Percentiles rank a stretch among this genome's conserved stretches.
phyloP scores from a whole-genome alignment of 2,888 invertebrate species.

The Agrochola litura region DNA sequence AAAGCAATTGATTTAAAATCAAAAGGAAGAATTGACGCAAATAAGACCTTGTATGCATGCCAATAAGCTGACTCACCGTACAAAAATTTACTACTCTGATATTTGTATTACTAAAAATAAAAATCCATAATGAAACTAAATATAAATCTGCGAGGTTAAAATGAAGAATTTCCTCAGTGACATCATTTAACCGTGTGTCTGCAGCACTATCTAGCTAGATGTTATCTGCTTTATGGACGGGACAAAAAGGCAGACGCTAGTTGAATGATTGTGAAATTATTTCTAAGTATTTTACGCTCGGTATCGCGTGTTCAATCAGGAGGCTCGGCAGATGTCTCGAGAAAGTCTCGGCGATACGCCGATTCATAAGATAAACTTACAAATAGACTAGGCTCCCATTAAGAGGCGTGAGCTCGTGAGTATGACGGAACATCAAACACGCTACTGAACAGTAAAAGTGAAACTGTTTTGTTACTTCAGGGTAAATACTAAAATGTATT shows the following conservation, averaged over 20 bases:
- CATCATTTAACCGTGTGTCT: conserved; percentile 56
- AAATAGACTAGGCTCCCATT: conserved; percentile 64
- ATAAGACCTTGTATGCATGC: conserved; percentile 43
- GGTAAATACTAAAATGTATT: background rate
- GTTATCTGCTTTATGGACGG: conserved; percentile 62
- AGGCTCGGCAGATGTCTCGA: conserved; percentile 78
- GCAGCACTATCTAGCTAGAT: conserved; percentile 58
- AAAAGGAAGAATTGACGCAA: conserved; percentile 32
- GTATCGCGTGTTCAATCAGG: conserved; percentile 76
- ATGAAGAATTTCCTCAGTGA: conserved; percentile 59
- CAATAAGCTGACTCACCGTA: conserved; percentile 33
- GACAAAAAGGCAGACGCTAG: conserved; percentile 61
- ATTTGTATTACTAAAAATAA: conserved; percentile 5
- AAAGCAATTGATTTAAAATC: conserved; percentile 33
- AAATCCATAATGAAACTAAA: conserved; percentile 28
- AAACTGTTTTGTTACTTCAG: conserved; percentile 19
- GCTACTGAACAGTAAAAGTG: conserved; percentile 35
- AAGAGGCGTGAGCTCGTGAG: conserved; percentile 41
- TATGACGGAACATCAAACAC: conserved; percentile 40
- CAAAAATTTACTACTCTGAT: background rate
- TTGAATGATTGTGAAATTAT: conserved; percentile 70
- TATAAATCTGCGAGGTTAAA: conserved; percentile 44
- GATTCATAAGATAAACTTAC: conserved; percentile 76
- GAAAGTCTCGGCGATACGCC: conserved; percentile 76
- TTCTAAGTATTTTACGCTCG: conserved; percentile 66